Conservation (phyloP, 2,797 vertebrate species). For the Hippocampus kuda region DNA sequence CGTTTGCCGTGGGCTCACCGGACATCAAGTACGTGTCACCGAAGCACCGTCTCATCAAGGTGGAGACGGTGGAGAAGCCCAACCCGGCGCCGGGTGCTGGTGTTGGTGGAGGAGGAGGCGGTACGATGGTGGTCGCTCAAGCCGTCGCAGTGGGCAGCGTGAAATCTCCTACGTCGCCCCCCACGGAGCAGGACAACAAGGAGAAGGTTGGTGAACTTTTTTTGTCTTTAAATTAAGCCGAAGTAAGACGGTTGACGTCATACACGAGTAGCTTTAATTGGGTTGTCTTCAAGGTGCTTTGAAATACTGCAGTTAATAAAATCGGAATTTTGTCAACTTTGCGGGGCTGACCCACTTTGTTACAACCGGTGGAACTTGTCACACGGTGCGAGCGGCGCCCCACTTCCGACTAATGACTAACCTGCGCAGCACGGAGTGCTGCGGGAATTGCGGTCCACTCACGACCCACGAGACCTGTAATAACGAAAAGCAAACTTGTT, state of each 20-base stretch:
- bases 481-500: background rate
- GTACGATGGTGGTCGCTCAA: slow-evolving; percentile 54
- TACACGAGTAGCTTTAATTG: background rate
- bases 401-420: slow-evolving; percentile 14
- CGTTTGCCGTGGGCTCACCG: slow-evolving; percentile 60
- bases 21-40: slow-evolving; percentile 78
- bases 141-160: slow-evolving; percentile 47
- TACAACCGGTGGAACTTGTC: slow-evolving; percentile 9
- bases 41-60: slow-evolving; percentile 84
- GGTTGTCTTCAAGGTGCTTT: background rate
- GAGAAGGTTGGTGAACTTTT: slow-evolving; percentile 69
- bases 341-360: background rate
- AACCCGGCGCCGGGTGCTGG: slow-evolving; percentile 51
- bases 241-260: background rate
- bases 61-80: slow-evolving; percentile 73
- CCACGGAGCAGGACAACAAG: slow-evolving; percentile 66
- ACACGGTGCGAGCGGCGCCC: background rate
- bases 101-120: slow-evolving; percentile 29
- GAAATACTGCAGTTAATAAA: background rate
- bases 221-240: background rate
- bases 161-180: slow-evolving; percentile 68
- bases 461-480: background rate
- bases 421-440: background rate
- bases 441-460: background rate
- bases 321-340: background rate